Base-by-base conservation (phyloP, 2,113 vertebrate genomes). In the Neogobius melanostomus region DNA sequence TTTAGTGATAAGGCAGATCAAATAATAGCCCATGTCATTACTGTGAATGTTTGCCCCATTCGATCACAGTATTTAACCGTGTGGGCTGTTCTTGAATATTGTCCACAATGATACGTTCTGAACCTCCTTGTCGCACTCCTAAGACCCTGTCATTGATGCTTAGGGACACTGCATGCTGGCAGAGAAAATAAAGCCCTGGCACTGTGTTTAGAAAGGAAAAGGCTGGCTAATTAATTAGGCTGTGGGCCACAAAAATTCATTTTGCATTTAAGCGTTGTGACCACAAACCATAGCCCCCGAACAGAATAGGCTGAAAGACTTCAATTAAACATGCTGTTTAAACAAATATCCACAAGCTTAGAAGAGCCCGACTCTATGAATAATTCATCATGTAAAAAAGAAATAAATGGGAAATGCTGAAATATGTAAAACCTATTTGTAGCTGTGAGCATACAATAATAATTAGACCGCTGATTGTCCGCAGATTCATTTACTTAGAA, bases 281-380 rank as follows among this genome's bases (percentile, higher is more conserved):
- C 84, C 85, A 87, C 86, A 89, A 87, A 88, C 83, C 88, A 84
- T 82, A 83, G 82, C 82, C 81, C 74, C 66, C 44, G 76, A 72
- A 74, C 80, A 82, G 79, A 83, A 85, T 81, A 85, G 84, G 84
- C 81, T 87, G 87, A 88, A 89, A 88, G 84, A 86, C 84, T 88
- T 90, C 90, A 92, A 92, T 92, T 91, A 91, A 89, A 90, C 88
- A 87, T 84, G 87, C 87, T 86, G 88, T 90, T 90, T 88, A 90
- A 90, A 91, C 87, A 92, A 91, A 90, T 89, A 90, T 87, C 88
- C 84, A 88, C 83, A 71, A 90, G 90, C 88, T 85, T 76, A 85
- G 70, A 77, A 68, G 72, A 83, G 75, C 72, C 71, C 61, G 70
- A 36, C 36, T 43, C 76, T 12, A 81, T 92, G 83, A 89, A 91